phyloP scores from a whole-genome alignment of 1,140 invertebrate genomes.

The Drosophila obscura region DNA sequence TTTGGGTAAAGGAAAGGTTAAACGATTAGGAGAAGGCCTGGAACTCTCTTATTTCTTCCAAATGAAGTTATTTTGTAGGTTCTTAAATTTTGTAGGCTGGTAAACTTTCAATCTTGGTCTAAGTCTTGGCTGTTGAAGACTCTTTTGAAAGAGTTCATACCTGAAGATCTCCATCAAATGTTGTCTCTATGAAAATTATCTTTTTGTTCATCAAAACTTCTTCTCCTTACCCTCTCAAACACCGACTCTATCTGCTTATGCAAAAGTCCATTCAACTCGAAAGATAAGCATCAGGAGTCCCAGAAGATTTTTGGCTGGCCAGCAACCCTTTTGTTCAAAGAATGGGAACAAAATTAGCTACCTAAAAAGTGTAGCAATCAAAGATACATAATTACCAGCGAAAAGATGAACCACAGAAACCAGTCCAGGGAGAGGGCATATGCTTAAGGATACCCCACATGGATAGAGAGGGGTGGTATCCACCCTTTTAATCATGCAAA shows the following conservation, averaged over 20 bases:
- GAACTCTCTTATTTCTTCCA: too few relatives aligned
- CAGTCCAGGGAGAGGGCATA: background rate
- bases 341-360: slow-evolving; percentile 46
- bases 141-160: too few relatives aligned
- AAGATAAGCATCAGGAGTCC: slow-evolving; percentile 47
- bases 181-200: background rate
- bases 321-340: slow-evolving; percentile 26
- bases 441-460: too few relatives aligned
- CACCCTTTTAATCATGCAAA: slow-evolving; percentile 34
- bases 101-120: too few relatives aligned
- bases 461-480: slow-evolving; percentile 2
- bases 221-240: slow-evolving; percentile 15
- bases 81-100: too few relatives aligned
- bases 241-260: slow-evolving; percentile 40
- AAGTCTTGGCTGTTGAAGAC: too few relatives aligned
- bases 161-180: too few relatives aligned
- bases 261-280: slow-evolving; percentile 57
- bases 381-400: slow-evolving; percentile 61
- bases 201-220: slow-evolving; percentile 4
- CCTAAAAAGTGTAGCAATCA: slow-evolving; percentile 62
- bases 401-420: slow-evolving; percentile 56
- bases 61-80: too few relatives aligned
- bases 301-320: slow-evolving; percentile 22
- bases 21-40: too few relatives aligned
- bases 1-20: too few relatives aligned